Conservation (phyloP, 2,113 vertebrate genomes). For the Catharus fuscescens region DNA sequence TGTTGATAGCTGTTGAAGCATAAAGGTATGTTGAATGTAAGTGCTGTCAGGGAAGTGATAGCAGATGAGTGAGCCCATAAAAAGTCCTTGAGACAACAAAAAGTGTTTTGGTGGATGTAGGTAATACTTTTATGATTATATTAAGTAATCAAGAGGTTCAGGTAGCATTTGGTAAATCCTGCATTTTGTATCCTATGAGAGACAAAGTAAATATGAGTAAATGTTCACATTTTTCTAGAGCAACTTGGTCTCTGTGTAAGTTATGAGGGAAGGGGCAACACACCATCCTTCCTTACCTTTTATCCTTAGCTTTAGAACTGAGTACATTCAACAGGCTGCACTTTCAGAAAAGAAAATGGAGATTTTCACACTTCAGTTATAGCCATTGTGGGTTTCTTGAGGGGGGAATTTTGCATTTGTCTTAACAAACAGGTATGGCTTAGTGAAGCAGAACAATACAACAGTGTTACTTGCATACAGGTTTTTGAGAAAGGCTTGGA, state of each 20-base stretch:
- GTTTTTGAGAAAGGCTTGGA: not conserved
- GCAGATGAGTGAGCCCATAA: not conserved
- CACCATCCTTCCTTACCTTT: not conserved
- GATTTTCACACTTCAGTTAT: not conserved
- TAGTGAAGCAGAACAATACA: not conserved
- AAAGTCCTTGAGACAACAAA: not conserved
- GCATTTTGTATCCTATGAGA: not conserved
- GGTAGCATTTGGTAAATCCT: not conserved
- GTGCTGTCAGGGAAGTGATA: not conserved
- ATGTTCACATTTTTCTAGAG: not conserved
- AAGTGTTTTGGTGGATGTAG: not conserved
- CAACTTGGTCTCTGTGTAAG: not conserved
- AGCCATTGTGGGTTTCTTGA: not conserved
- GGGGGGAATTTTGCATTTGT: not conserved
- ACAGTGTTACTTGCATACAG: not conserved
- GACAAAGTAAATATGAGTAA: not conserved
- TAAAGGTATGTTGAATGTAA: conserved; percentile 72
- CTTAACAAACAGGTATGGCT: not conserved
- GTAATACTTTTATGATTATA: not conserved
- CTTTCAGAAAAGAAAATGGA: not conserved
- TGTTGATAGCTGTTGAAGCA: conserved; percentile 75
- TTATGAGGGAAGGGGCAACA: not conserved
- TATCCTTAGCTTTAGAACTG: not conserved
- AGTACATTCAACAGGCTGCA: not conserved
- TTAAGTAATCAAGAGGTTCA: not conserved